phyloP scores from a whole-genome alignment of 2,888 invertebrate genomes.

The Phasia obesa region DNA sequence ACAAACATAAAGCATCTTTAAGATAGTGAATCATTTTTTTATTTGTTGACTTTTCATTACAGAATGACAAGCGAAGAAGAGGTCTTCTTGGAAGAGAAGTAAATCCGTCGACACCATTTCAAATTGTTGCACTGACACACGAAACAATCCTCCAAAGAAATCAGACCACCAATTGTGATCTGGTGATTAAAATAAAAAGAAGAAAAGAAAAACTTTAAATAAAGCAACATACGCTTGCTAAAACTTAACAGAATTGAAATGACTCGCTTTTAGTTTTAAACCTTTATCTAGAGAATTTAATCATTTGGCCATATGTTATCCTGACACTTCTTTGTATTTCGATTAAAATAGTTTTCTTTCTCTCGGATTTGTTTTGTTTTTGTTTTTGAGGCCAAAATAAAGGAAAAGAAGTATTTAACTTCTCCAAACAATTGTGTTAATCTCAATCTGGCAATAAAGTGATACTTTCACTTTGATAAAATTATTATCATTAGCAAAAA shows the following conservation, averaged over 20 bases:
- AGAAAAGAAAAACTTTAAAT: background rate
- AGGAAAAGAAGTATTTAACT: constrained; percentile 4
- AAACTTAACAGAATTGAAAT: background rate
- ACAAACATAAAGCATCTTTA: constrained; percentile 44
- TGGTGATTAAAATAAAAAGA: constrained; percentile 8
- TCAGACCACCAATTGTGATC: constrained; percentile 64
- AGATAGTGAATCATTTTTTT: constrained; percentile 67
- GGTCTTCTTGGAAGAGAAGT: constrained; percentile 68
- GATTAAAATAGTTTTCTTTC: constrained; percentile 54
- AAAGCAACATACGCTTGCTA: constrained; percentile 1
- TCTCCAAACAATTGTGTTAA: constrained; percentile 37
- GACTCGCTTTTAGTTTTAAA: constrained; percentile 47
- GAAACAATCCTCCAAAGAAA: constrained; percentile 35
- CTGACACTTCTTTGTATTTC: constrained; percentile 60
- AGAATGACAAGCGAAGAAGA: constrained; percentile 53
- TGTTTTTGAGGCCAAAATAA: background rate
- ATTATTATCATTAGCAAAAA: constrained; percentile 69
- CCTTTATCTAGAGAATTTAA: constrained; percentile 66
- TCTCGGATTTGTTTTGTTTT: background rate
- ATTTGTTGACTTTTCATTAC: constrained; percentile 47
- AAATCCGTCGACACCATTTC: constrained; percentile 69
- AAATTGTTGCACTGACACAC: constrained; percentile 45
- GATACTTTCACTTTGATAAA: constrained; percentile 75
- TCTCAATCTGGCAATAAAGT: constrained; percentile 47
- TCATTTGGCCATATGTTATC: constrained; percentile 68